phyloP scores from a whole-genome alignment of 2,797 vertebrate species.

The Hoplostethus atlanticus region DNA sequence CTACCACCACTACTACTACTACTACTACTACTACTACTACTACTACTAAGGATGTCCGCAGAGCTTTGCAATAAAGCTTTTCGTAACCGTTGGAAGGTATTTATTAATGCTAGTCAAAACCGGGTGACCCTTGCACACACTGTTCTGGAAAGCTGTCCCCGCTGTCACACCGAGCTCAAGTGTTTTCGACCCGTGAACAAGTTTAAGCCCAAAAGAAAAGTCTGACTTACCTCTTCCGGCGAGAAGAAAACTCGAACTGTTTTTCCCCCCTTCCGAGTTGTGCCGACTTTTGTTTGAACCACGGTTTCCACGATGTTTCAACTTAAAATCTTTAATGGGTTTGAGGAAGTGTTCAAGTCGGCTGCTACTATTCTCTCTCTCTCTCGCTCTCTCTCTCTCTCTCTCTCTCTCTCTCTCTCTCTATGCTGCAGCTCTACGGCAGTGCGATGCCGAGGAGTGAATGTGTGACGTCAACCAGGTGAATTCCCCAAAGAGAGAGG shows the following conservation, averaged over 20 bases:
- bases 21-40: not conserved
- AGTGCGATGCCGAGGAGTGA: conserved; percentile 10
- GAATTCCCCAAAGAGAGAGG: conserved; percentile 44
- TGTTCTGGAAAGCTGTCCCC: not conserved
- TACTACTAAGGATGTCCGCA: not conserved
- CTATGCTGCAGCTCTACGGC: conserved; percentile 11
- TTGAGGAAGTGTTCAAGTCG: conserved; percentile 56
- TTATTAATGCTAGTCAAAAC: not conserved
- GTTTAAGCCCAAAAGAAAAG: conserved; percentile 2
- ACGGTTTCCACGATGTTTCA: not conserved
- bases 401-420: conserved; percentile 3
- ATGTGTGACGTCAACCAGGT: conserved; percentile 81
- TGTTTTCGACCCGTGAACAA: not conserved
- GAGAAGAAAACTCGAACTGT: not conserved
- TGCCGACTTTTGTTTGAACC: not conserved
- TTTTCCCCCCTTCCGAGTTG: not conserved
- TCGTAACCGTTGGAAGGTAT: not conserved
- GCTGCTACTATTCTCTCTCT: not conserved
- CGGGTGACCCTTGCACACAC: not conserved
- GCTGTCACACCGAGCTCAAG: conserved; percentile 25
- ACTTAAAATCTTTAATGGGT: conserved; percentile 6
- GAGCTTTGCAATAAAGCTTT: not conserved
- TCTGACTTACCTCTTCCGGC: conserved; percentile 55
- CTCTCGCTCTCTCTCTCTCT: not conserved
- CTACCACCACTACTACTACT: not conserved